Evolutionary conservation across 2,888 invertebrate genomes (phyloP).

Genomic region (Xylophagus ater): DNA sequence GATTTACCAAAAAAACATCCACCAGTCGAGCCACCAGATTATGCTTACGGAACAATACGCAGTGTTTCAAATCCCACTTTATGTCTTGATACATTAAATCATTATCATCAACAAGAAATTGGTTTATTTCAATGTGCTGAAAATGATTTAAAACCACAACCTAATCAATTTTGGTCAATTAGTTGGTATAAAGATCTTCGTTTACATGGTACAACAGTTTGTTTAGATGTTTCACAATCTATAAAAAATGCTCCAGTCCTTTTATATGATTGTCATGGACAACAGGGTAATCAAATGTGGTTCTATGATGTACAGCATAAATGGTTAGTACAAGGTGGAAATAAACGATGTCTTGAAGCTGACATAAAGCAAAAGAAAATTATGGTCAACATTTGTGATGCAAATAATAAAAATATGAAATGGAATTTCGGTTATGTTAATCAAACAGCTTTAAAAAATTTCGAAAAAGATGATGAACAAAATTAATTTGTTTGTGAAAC

Average conservation of each 20-base stretch:
- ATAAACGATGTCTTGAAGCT: neutral
- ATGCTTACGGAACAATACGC: conserved; percentile 64
- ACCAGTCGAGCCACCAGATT: conserved; percentile 67
- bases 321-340: conserved; percentile 26
- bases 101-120: conserved; percentile 30
- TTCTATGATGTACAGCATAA: conserved; percentile 54
- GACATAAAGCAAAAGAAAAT: neutral
- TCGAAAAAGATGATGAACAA: neutral
- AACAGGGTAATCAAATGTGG: conserved; percentile 89
- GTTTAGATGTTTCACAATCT: conserved; percentile 73
- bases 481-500: neutral
- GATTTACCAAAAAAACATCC: conserved; percentile 81
- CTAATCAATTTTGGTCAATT: conserved; percentile 29
- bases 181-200: conserved; percentile 27
- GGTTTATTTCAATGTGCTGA: conserved; percentile 29
- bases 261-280: conserved; percentile 78
- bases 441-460: conserved; percentile 27
- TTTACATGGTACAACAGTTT: conserved; percentile 52
- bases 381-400: conserved; percentile 41
- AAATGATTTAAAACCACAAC: conserved; percentile 25
- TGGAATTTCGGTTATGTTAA: conserved; percentile 34
- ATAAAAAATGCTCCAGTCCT: conserved; percentile 59
- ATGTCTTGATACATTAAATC: conserved; percentile 58
- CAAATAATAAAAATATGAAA: conserved; percentile 28
- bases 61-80: conserved; percentile 50